Evolutionary conservation across 1,140 invertebrate species (phyloP), one percentile per base, ranked within the genome.

Genomic region (Myzus persicae): DNA sequence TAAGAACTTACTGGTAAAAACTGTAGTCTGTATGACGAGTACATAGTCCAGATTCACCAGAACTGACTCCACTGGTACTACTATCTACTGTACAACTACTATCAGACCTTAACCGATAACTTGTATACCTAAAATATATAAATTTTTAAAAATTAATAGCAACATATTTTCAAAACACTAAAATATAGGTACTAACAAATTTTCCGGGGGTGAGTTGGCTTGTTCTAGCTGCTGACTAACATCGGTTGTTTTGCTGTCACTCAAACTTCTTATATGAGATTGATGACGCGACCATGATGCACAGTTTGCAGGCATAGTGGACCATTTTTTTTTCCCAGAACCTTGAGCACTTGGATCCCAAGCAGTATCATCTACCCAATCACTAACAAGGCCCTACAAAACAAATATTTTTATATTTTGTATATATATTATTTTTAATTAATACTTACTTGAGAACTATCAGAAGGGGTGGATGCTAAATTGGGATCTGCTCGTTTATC

Each of bases 1-100:
- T 93, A 46, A 89, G 36, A 59, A 51, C 54, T 94, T 7, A 59
- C 54, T 93, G 85, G 22, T 88, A 85, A 84, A 42, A 93, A 46
- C 84, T 89, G 5, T 93, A 51, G 26, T 93, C 59, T 93, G 94
- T 20, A 42, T 84, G 81, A 24, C 93, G 93, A 36, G 87, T 93
- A 36, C 67, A 90, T 54, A 94, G 93, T 82, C 90, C 94, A 1
- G 97, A 97, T 95, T 98, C 97, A 94, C 96, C 97, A 82, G 97
- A 97, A 95, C 97, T 97, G 18, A 97, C 96, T 46, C 97, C 97
- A 94, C 97, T 97, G 4, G 97, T 97, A 93, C 97, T 97, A 1
- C 97, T 97, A 94, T 98, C 97, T 48, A 85, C 81, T 31, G 97
- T 97, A 93, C 96, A 96, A 81, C 67, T 91, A 91, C 94, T 94